A percentile compares a stretch with the other conserved stretches of the same genome.
phyloP scores from a whole-genome alignment of 2,888 invertebrate species.

The Lithophane semibrunnea region DNA sequence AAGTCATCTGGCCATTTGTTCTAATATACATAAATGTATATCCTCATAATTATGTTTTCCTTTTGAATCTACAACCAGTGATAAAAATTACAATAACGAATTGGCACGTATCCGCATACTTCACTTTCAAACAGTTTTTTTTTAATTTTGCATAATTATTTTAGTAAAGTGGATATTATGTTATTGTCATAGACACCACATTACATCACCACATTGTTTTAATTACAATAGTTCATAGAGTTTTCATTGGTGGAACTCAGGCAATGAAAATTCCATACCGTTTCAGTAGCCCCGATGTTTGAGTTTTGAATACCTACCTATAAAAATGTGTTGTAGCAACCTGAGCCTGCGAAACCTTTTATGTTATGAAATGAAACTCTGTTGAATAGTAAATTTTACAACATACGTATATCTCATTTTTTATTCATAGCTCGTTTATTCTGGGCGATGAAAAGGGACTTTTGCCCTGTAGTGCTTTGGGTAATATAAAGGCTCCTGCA shows the following conservation, averaged over 20 bases:
- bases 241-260: constrained; percentile 13
- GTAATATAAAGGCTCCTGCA: neutral
- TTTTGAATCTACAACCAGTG: constrained; percentile 1
- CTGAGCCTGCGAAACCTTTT: neutral
- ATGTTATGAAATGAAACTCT: constrained; percentile 10
- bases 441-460: constrained; percentile 12
- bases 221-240: constrained; percentile 11
- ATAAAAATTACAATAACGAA: constrained; percentile 14
- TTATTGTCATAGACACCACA: neutral
- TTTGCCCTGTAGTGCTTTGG: neutral
- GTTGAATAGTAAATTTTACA: constrained; percentile 21
- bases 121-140: constrained; percentile 28
- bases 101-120: constrained; percentile 31
- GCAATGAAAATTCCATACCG: constrained; percentile 28
- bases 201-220: constrained; percentile 21
- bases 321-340: constrained; percentile 1
- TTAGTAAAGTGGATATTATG: neutral
- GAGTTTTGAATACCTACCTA: constrained; percentile 27
- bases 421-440: constrained; percentile 28
- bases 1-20: constrained; percentile 12
- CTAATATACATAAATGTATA: neutral
- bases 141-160: constrained; percentile 4
- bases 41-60: constrained; percentile 30
- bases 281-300: constrained; percentile 28
- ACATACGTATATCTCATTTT: constrained; percentile 12